Conservation (phyloP, 2,797 vertebrate genomes). For the Odontamblyopus rebecca region DNA sequence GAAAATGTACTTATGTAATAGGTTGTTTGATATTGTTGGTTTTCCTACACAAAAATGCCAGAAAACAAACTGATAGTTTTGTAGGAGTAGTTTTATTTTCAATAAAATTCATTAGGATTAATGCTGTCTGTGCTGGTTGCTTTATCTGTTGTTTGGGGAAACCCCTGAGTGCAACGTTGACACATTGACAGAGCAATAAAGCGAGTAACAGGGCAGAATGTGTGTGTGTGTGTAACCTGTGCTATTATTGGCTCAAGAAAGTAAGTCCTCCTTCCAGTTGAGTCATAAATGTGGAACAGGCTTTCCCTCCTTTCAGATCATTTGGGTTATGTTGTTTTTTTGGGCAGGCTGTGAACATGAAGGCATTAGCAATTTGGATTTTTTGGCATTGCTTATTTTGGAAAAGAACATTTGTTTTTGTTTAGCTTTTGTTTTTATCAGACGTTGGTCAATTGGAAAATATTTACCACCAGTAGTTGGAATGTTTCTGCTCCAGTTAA, state of each 20-base stretch:
- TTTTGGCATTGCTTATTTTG: constrained; percentile 8
- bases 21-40: background rate
- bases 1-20: background rate
- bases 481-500: constrained; percentile 83
- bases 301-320: constrained; percentile 35
- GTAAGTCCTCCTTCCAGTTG: constrained; percentile 63
- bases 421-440: constrained; percentile 23
- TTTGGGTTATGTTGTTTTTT: constrained; percentile 26
- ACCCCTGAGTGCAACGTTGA: constrained; percentile 33
- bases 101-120: background rate
- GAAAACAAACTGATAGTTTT: background rate
- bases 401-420: constrained; percentile 5
- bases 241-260: constrained; percentile 64
- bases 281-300: constrained; percentile 63
- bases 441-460: constrained; percentile 41
- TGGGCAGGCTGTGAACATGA: constrained; percentile 13
- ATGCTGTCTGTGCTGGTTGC: background rate
- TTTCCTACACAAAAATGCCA: background rate
- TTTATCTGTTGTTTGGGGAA: constrained; percentile 9
- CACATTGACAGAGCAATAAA: constrained; percentile 41
- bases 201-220: constrained; percentile 54
- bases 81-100: background rate
- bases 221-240: constrained; percentile 24
- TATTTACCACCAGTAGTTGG: constrained; percentile 47
- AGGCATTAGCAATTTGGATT: constrained; percentile 10